These are phyloP conservation scores for Eutolmus rufibarbis DNA, from an alignment of 2,888 invertebrate genomes.

Conservation along the genomic window DNA sequence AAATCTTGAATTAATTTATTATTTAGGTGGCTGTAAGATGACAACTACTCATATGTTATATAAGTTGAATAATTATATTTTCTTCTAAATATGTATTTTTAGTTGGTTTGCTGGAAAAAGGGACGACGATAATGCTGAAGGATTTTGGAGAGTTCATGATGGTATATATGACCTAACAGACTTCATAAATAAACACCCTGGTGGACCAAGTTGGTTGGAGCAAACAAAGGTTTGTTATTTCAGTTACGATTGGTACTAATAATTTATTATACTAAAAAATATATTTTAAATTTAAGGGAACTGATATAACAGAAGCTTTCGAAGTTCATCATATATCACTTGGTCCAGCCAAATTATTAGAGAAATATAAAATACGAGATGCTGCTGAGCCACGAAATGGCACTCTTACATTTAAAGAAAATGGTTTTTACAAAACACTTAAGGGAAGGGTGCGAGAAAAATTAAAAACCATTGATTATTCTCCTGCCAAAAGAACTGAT, in stretches of 20 bases:
- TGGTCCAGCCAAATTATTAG: conserved; percentile 67
- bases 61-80: no score
- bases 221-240: conserved; percentile 67
- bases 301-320: conserved; percentile 82
- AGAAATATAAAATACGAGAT: conserved; percentile 72
- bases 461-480: conserved; percentile 66
- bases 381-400: conserved; percentile 72
- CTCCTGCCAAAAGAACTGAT: conserved; percentile 56
- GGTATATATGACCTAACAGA: conserved; percentile 81
- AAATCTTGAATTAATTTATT: neutral
- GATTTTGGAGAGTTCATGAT: conserved; percentile 78
- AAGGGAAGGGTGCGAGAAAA: conserved; percentile 68
- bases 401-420: conserved; percentile 75
- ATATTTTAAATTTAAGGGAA: conserved; percentile 64
- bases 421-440: conserved; percentile 78
- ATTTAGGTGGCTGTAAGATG: no score
- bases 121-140: conserved; percentile 74
- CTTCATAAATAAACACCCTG: conserved; percentile 83
- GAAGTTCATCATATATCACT: conserved; percentile 74
- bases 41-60: no score
- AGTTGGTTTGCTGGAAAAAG: conserved; percentile 72
- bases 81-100: neutral
- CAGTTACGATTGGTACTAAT: neutral
- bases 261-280: neutral
- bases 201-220: conserved; percentile 78